Base-by-base conservation (phyloP, 2,888 invertebrate genomes). In the Parnassius orleans region DNA sequence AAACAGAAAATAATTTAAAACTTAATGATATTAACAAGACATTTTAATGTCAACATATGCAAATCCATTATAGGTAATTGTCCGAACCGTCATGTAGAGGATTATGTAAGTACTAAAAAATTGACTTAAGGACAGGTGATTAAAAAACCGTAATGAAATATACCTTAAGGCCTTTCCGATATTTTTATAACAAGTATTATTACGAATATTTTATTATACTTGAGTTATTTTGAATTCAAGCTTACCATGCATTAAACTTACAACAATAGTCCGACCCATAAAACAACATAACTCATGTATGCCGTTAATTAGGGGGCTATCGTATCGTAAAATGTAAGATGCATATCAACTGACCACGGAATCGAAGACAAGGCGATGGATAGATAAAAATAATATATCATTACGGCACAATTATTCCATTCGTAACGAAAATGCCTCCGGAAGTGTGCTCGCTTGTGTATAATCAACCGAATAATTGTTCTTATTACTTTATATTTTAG, bases 331-430 rank as follows among this genome's bases (percentile, higher is more conserved):
- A 68, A 72, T 66, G 68, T 71, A 69, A 72, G 76, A 77, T 76
- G 53, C 55, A 42, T 74, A 76, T 78, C 78, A 63, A 62, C 52
- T 58, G 61, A 65, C 60, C 65, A 65, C 71, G 65, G 61, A 52
- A 51, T 19, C 33, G 46, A 69, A 71, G 72, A 74, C 72, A 70
- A 66, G 56, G 48, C 66, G 75, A 77, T 78, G 72, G 68, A 67
- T 61, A 75, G 78, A 79, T 78, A 79, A 76, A 70, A 69, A 68
- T 72, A 72, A 76, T 74, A 71, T 74, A 77, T 75, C 73, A 77
- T 79, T 79, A 75, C 72, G 75, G 72, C 7, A 71, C 73, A 74
- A 77, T 73, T 71, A 75, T 72, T 71, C 66, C 71, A 51, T 60
- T 65, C 52, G 57, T 63, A 65, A 65, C 64, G 68, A 65, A 68